These are phyloP conservation scores for Drosophila ezoana DNA, from an alignment of 2,888 invertebrate species.

Conservation along the genomic window DNA sequence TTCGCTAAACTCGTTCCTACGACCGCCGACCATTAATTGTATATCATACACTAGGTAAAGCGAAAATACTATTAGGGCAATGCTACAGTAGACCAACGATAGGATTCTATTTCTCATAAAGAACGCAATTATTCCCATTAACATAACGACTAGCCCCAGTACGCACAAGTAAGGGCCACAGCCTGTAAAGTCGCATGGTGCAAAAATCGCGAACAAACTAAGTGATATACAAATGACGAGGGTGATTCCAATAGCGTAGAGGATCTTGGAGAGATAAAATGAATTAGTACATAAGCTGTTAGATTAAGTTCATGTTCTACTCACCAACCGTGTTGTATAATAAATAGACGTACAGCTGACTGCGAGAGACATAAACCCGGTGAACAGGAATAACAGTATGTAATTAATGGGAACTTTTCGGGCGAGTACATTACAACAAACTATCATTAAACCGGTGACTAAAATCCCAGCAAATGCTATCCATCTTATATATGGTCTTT, in stretches of 20 bases:
- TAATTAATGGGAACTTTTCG: slow-evolving; percentile 43
- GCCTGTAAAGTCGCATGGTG: slow-evolving; percentile 62
- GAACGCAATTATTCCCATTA: neutral
- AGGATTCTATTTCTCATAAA: slow-evolving; percentile 3
- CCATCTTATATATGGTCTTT: rapidly evolving
- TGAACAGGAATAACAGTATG: slow-evolving; percentile 28
- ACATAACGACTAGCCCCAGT: neutral
- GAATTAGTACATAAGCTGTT: neutral
- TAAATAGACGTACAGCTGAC: neutral
- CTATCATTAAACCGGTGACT: neutral
- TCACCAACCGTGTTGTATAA: neutral
- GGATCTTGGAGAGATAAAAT: slow-evolving; percentile 29
- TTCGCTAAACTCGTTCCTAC: slow-evolving; percentile 24
- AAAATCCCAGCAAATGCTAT: neutral
- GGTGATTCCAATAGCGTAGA: slow-evolving; percentile 39
- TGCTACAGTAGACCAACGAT: neutral
- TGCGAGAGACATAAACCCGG: slow-evolving; percentile 6
- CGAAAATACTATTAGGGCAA: slow-evolving; percentile 23
- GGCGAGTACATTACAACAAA: slow-evolving; percentile 7
- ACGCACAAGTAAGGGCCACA: slow-evolving; percentile 33
- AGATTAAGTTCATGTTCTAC: neutral
- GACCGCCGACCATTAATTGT: slow-evolving; percentile 52
- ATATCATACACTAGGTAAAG: slow-evolving; percentile 45
- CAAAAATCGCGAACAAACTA: slow-evolving; percentile 45
- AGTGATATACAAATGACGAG: slow-evolving; percentile 13